Evolutionary conservation across 2,113 vertebrate species (phyloP).

Genomic region (Myocastor coypus): DNA sequence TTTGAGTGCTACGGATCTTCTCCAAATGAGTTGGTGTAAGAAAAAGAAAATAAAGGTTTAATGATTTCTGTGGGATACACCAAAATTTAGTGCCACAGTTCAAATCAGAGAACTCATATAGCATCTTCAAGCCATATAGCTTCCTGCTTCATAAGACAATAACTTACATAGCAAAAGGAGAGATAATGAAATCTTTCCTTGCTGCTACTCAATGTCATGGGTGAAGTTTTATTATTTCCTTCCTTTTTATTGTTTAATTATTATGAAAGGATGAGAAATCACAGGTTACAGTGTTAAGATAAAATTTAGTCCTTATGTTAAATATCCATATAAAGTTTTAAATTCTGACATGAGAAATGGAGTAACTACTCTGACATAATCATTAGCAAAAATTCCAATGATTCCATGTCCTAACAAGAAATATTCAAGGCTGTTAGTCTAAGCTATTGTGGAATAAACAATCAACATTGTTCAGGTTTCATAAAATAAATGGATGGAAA

Average conservation of each 20-base stretch:
- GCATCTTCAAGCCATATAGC: neutral
- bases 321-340: neutral
- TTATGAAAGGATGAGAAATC: neutral
- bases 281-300: neutral
- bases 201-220: neutral
- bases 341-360: constrained; percentile 1
- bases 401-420: neutral
- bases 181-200: neutral
- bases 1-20: neutral
- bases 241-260: constrained; percentile 15
- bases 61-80: neutral
- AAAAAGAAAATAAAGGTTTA: constrained; percentile 41
- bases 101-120: constrained; percentile 14
- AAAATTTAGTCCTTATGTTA: constrained; percentile 3
- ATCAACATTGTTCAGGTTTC: neutral
- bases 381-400: neutral
- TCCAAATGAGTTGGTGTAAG: neutral
- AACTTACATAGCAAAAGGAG: neutral
- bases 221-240: neutral
- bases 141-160: neutral
- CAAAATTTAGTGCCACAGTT: constrained; percentile 47
- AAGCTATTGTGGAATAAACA: neutral
- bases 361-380: neutral
- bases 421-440: neutral
- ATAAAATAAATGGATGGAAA: neutral